Evolutionary conservation across 1,140 invertebrate genomes (phyloP), one percentile per base, ranked within the genome.

Genomic region (Ylistrum balloti): DNA sequence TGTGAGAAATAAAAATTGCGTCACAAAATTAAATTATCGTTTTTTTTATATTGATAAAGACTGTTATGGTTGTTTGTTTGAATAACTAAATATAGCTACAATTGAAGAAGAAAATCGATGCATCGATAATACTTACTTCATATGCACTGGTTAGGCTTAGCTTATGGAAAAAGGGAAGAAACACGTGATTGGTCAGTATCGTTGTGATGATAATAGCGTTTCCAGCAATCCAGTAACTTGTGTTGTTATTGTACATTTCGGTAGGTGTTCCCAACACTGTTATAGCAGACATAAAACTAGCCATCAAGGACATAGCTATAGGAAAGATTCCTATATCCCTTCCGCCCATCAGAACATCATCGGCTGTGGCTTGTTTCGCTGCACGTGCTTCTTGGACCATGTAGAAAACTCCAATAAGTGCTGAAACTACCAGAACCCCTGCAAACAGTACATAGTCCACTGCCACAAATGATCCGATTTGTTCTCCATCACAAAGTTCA

Each of bases 181-280:
- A 96, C 32, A 96, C 90, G 35, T 95, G 93, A 86, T 94, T 94
- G 15, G 95, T 93, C 0, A 95, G 86, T 17, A 95, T 93, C 45
- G 95, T 93, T 0, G 94, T 94, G 5, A 95, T 90, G 48, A 93
- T 91, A 92, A 95, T 95, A 0, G 94, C 93, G 33, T 95, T 86
- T 33, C 93, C 93, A 10, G 95, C 93, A 74, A 95, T 91, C 94
- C 93, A 93, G 91, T 95, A 95, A 74, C 92, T 92, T 0, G 95
- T 96, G 7, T 95, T 95, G 86, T 94, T 93, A 38, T 94, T 93
- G 87, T 98, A 99, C 93, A 98, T 98, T 96, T 99, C 98, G 0
- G 98, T 97, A 5, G 98, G 98, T 11, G 98, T 98, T n/a, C 98
- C 98, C 28, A 99, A 96, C 89, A 99, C 97, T 13, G 98, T 98